Conservation (phyloP, 2,888 invertebrate genomes). For the Lacanobia wlatinum region DNA sequence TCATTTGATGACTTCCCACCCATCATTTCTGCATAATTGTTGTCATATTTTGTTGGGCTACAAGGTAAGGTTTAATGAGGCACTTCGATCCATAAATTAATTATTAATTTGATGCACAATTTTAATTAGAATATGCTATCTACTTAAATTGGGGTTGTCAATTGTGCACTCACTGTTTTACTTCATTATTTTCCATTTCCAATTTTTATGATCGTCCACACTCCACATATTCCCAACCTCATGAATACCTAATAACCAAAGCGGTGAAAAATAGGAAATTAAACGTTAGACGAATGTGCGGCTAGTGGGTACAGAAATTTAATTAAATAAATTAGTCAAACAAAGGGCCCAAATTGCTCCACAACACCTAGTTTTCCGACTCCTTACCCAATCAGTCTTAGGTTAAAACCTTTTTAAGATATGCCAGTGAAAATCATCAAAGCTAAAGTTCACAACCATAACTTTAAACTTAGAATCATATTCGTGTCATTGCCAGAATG, state of each 20-base stretch:
- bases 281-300: background rate
- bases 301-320: no score
- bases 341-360: background rate
- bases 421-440: background rate
- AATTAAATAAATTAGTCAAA: background rate
- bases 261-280: background rate
- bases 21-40: background rate
- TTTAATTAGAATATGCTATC: background rate
- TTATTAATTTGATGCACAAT: background rate
- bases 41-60: background rate
- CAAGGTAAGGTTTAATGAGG: background rate
- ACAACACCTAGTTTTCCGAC: background rate
- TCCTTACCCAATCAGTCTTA: background rate
- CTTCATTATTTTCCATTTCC: background rate
- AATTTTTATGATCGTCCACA: background rate
- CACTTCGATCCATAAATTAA: conserved; percentile 1
- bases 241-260: background rate
- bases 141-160: background rate
- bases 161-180: background rate
- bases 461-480: background rate
- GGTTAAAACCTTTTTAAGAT: no score
- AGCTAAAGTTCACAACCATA: background rate
- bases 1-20: no score
- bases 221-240: background rate
- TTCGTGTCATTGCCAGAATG: background rate